Percentiles rank a stretch among this genome's conserved stretches.
These are phyloP conservation scores for Tupaia tana DNA, from an alignment of 2,113 vertebrate species.

Conservation along the genomic window DNA sequence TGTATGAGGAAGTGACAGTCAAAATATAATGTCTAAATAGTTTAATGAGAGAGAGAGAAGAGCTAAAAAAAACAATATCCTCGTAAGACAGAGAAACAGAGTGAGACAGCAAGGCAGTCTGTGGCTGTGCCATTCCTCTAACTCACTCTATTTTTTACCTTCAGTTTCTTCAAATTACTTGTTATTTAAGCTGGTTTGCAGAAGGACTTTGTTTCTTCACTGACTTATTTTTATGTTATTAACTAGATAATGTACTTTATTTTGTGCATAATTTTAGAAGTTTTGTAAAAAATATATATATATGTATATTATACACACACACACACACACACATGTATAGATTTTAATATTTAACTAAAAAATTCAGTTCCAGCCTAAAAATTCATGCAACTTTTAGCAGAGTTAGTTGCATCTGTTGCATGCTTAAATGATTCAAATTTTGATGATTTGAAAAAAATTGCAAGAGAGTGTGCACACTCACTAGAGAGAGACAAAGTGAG, in stretches of 20 bases:
- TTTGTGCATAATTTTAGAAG: not conserved
- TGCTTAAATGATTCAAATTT: not conserved
- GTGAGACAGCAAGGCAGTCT: no score
- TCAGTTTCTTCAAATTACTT: not conserved
- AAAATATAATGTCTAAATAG: not conserved
- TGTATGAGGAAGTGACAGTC: not conserved
- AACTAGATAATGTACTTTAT: not conserved
- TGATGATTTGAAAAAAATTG: constrained; percentile 49
- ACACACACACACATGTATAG: no score
- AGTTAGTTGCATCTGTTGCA: not conserved
- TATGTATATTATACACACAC: not conserved
- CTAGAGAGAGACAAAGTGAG: no score
- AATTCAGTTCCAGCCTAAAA: constrained; percentile 16
- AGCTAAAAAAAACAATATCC: no score
- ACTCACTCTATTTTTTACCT: no score
- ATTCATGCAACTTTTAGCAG: not conserved
- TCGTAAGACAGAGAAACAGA: no score
- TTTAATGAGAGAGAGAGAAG: no score
- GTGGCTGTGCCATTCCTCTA: no score
- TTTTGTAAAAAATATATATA: not conserved
- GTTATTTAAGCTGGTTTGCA: not conserved
- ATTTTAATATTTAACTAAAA: constrained; percentile 28
- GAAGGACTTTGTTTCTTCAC: not conserved
- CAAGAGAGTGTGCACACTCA: no score
- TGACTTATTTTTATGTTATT: not conserved